Base-by-base conservation (phyloP, 2,888 invertebrate genomes). In the Drosophila nigricruria region DNA sequence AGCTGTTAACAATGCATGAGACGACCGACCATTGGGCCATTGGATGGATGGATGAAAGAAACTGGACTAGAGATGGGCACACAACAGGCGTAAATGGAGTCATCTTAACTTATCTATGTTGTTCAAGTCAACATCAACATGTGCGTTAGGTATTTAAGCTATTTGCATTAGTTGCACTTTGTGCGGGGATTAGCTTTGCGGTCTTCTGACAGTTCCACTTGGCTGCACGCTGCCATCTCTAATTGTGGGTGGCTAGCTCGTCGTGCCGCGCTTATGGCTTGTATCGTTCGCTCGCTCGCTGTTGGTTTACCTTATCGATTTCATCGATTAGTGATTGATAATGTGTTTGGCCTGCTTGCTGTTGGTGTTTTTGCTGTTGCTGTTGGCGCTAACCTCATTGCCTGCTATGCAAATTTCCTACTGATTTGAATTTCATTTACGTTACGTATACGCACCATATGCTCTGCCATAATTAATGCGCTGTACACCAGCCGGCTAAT, bases 241-340 rank as follows among this genome's bases (percentile, higher is more conserved):
- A 57, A 40, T 42, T 45, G 23, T 53, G 32, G 45, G 54, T 10
- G 54, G 16, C 40, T 42, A 56, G 49, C 18, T n/a, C n/a, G n/a
- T 54, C 59, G 25, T 20, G 53, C n/a, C 50, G 42, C 27, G 20
- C 36, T 47, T 65, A 5, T 32, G 34, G 53, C 34, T 49, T 47
- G 49, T 40, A 53, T 71, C 34, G 5, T 16, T 25, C 43, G 4
- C 18, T 27, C 27, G 12, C 47, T 18, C n/a, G 38, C 58, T 18
- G 70, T 66, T 47, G 61, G 63, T 50, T 71, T 71, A 77, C 68
- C 67, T 82, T 80, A 88, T 85, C 83, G 88, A 88, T 85, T 85
- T 82, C 66, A 85, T 85, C 79, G 88, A 88, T 85, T 85, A 81
- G 74, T 82, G 75, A 77, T 86, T 79, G 83, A 85, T 82, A 82